These are phyloP conservation scores for Lampris incognitus DNA, from an alignment of 2,113 vertebrate genomes.

Conservation along the genomic window DNA sequence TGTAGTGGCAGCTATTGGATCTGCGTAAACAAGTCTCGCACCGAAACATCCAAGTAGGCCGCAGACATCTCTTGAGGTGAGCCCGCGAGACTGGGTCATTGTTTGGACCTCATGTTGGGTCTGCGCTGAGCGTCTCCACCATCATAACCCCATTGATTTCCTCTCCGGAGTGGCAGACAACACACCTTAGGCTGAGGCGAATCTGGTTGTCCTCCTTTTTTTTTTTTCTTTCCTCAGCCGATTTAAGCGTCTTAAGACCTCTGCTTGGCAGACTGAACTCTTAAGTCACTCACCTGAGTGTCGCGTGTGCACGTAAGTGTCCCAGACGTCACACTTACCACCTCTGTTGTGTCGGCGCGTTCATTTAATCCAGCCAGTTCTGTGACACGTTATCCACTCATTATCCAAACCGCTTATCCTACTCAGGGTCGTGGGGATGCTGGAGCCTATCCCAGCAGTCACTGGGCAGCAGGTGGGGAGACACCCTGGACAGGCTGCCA, in stretches of 20 bases:
- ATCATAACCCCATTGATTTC: constrained; percentile 47
- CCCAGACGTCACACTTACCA: neutral
- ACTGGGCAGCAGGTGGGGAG: too few relatives aligned
- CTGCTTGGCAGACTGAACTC: constrained; percentile 39
- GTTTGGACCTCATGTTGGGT: constrained; percentile 47
- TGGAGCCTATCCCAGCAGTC: too few relatives aligned
- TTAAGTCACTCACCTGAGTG: constrained; percentile 46
- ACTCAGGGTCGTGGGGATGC: too few relatives aligned
- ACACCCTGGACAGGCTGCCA: too few relatives aligned
- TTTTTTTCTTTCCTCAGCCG: neutral
- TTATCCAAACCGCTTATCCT: too few relatives aligned
- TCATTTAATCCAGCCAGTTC: neutral
- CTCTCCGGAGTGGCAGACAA: neutral
- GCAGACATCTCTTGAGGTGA: constrained; percentile 12
- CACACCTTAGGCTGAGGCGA: neutral
- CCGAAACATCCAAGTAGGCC: constrained; percentile 48
- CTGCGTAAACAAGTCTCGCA: constrained; percentile 32
- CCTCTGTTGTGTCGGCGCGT: neutral
- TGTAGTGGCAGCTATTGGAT: constrained; percentile 18
- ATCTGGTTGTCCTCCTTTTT: constrained; percentile 35
- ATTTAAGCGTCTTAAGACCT: constrained; percentile 34
- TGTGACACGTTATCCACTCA: too few relatives aligned
- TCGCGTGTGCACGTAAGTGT: constrained; percentile 13
- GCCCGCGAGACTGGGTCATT: constrained; percentile 38
- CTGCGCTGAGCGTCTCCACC: constrained; percentile 21